A percentile compares a stretch with the other conserved stretches of the same genome.
Evolutionary conservation across 2,113 vertebrate species (phyloP).

Genomic region (Silurus asotus): DNA sequence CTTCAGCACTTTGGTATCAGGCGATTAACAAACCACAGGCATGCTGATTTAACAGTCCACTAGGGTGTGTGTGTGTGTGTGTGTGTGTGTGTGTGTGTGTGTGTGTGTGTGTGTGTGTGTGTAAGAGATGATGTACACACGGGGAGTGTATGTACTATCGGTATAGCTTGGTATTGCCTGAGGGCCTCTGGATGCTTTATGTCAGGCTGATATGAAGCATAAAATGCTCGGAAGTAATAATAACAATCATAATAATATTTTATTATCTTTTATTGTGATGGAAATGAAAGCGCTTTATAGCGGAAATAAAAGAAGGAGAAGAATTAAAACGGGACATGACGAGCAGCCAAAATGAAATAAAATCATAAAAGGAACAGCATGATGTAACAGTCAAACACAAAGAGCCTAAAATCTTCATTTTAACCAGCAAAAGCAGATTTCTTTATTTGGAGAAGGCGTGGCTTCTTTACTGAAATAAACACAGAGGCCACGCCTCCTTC

Average conservation of each 20-base stretch:
- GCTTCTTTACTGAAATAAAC: no score
- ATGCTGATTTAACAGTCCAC: slow-evolving; percentile 6
- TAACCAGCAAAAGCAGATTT: not conserved
- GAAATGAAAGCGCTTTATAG: not conserved
- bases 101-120: not conserved
- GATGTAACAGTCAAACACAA: not conserved
- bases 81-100: slow-evolving; percentile 18
- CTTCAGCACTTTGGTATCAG: slow-evolving; percentile 1
- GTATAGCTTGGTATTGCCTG: not conserved
- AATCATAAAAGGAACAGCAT: not conserved
- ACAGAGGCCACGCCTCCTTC: not conserved
- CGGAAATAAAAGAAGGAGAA: not conserved
- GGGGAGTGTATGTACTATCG: not conserved
- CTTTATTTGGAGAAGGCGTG: not conserved
- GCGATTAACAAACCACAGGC: slow-evolving; percentile 28
- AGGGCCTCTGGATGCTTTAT: not conserved
- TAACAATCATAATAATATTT: not conserved
- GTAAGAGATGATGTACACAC: not conserved
- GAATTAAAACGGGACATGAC: not conserved
- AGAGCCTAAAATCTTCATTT: not conserved
- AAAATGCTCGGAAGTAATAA: not conserved
- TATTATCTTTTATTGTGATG: not conserved
- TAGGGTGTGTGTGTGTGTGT: not conserved
- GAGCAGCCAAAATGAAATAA: not conserved
- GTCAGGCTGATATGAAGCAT: not conserved